Evolutionary conservation across 2,888 invertebrate species (phyloP).

Genomic region (Polydesmus complanatus): DNA sequence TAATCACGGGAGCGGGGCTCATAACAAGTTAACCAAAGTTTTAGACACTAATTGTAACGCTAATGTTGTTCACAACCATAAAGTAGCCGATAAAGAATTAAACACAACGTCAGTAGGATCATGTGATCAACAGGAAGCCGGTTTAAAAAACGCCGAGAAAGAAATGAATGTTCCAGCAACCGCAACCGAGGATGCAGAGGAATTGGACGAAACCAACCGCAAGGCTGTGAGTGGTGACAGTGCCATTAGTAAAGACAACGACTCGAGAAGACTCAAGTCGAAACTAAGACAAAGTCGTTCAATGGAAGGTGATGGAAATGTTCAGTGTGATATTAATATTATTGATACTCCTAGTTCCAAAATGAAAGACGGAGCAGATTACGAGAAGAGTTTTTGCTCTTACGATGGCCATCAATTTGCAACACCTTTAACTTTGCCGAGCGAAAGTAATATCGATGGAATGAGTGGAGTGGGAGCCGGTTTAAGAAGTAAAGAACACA

Average conservation of each 20-base stretch:
- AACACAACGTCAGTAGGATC: background rate
- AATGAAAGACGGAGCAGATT: slow-evolving; percentile 25
- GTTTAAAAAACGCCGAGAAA: slow-evolving; percentile 25
- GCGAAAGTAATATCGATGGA: background rate
- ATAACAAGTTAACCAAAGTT: slow-evolving; percentile 1
- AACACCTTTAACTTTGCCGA: background rate
- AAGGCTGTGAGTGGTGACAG: slow-evolving; percentile 42
- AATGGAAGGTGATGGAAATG: slow-evolving; percentile 22
- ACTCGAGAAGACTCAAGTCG: slow-evolving; percentile 6
- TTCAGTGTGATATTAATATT: slow-evolving; percentile 1
- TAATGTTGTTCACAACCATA: slow-evolving; percentile 20
- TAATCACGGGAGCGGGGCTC: background rate
- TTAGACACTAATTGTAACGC: slow-evolving; percentile 23
- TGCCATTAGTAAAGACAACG: background rate
- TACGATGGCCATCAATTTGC: slow-evolving; percentile 16
- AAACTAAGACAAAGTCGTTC: slow-evolving; percentile 16
- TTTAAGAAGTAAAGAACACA: slow-evolving; percentile 20
- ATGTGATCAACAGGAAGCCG: slow-evolving; percentile 22
- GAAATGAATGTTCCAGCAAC: slow-evolving; percentile 19
- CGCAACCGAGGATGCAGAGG: slow-evolving; percentile 27
- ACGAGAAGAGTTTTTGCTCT: slow-evolving; percentile 18
- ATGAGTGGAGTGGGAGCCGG: slow-evolving; percentile 15
- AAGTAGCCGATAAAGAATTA: background rate
- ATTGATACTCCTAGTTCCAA: slow-evolving; percentile 28
- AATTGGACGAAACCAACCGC: slow-evolving; percentile 42